Evolutionary conservation across 2,113 vertebrate species (phyloP), one percentile per base, ranked within the genome.

Genomic region (Mus pahari): DNA sequence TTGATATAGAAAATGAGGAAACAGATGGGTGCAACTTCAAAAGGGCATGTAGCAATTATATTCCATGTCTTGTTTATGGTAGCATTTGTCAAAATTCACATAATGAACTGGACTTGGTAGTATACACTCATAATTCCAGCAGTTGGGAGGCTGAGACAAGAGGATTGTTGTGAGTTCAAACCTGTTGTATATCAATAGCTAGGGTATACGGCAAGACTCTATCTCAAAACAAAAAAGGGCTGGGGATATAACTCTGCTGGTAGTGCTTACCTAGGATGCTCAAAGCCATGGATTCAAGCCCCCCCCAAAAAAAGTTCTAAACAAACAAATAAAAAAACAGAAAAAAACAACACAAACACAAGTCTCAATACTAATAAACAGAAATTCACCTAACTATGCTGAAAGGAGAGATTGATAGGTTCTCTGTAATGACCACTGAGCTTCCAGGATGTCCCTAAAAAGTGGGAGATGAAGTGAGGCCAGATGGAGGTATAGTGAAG

Each of bases 401-500:
- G 36, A 60, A 71, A 28, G 33, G 19, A 60, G 11, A 39, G 17
- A 33, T n/a, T 71, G 89, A 26, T 2, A 24, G 87, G 39, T 6
- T 60, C 36, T 73, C 31, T 13, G 60, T 45, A 22, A 48, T 31
- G 77, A 74, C 28, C 28, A n/a, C 71, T 7, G 60, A 10, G 90
- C 16, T 3, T 55, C 31, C 33, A 24, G 31, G 33, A 73, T 48
- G 62, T 31, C 70, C 20, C 77, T 6, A 5, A 66, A 78, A 53
- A 73, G 58, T 60, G 11, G 17, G 39, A 36, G 62, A 60, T 28
- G 36, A 28, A 48, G 24, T 83, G 31, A 60, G n/a, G 0, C 28
- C 0, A 8, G 64, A 33, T 0, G 7, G 5, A 45, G 60, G 19
- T 1, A 10, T 0, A 7, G 20, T 20, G 9, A 81, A 2, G 3